phyloP scores from a whole-genome alignment of 2,888 invertebrate genomes.

The Cheilosia grossa region DNA sequence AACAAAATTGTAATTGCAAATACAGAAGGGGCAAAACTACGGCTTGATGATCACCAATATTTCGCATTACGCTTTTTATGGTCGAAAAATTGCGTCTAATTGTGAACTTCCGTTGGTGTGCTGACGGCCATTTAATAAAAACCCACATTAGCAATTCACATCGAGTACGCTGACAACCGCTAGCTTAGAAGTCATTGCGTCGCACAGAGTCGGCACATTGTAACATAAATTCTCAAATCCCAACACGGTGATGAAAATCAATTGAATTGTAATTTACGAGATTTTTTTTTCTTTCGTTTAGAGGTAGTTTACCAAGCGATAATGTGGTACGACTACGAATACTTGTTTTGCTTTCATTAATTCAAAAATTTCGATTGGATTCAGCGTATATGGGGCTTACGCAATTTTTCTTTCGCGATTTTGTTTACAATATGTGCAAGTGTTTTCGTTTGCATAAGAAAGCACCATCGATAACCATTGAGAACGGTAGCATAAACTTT shows the following conservation, averaged over 20 bases:
- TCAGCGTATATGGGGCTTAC: not conserved
- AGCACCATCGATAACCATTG: too few relatives aligned
- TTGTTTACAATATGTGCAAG: conserved; percentile 8
- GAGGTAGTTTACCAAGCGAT: too few relatives aligned
- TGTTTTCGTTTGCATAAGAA: conserved; percentile 10
- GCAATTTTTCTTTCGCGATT: conserved; percentile 5
- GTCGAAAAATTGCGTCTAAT: conserved; percentile 29
- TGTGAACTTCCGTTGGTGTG: conserved; percentile 33
- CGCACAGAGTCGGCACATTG: conserved; percentile 34
- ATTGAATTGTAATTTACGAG: conserved; percentile 54
- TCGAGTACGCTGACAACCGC: conserved; percentile 3
- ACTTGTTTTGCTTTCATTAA: too few relatives aligned
- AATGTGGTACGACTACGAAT: too few relatives aligned
- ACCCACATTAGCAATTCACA: conserved; percentile 26
- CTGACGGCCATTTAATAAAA: conserved; percentile 1
- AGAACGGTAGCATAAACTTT: not conserved
- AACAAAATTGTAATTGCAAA: conserved; percentile 35
- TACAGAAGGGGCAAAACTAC: not conserved
- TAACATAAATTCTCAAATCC: conserved; percentile 51
- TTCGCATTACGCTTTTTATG: conserved; percentile 35
- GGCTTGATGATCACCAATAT: conserved; percentile 17
- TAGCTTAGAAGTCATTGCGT: conserved; percentile 7
- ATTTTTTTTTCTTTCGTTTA: conserved; percentile 10
- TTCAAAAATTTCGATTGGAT: too few relatives aligned
- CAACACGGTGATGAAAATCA: conserved; percentile 34